Evolutionary conservation across 2,113 vertebrate genomes (phyloP), one percentile per base, ranked within the genome.

Genomic region (Eonycteris spelaea): DNA sequence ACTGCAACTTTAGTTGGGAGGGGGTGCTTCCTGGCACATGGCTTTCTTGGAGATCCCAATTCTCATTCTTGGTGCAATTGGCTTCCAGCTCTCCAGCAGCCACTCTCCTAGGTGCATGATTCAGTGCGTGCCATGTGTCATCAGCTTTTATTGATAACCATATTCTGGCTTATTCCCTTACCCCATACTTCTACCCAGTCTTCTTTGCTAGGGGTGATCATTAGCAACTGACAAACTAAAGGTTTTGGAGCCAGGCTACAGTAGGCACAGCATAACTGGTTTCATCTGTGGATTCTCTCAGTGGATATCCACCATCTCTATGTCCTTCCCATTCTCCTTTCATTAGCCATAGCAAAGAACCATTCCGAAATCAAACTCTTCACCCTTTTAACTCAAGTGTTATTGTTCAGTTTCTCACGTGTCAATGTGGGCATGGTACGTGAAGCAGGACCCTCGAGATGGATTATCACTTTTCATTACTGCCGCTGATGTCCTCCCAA

Each of bases 81-180:
- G 82, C 88, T 94, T 93, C 90, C 93, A 40, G 63, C 15, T 97
- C 71, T 85, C 86, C 94, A 95, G 96, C 67, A 90, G 77, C 61
- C 85, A 67, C 95, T 96, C 68, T 91, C 78, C 75, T 90, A 70
- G 78, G 95, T 33, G 80, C 97, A 71, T 6, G 15, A 96, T 55
- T 86, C 91, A 91, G 83, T 93, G 77, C 2, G 97, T 97, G 88
- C 97, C 97, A 95, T 94, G 91, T 51, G 19, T 97, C 97, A 86
- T 59, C 65, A 96, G 94, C 92, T 97, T 96, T 83, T 90, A 97
- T 86, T 87, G 77, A 97, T 91, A 94, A 96, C 82, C 91, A 90
- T 92, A 61, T 57, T 96, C 96, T 95, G 92, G 97, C 97, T 97
- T 92, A 35, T 97, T 79, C 94, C 95, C 67, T 65, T 96, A 86